Percentiles rank a stretch among this genome's conserved stretches.
Evolutionary conservation across 2,888 invertebrate genomes (phyloP).

Genomic region (Azorinus chamasolen): DNA sequence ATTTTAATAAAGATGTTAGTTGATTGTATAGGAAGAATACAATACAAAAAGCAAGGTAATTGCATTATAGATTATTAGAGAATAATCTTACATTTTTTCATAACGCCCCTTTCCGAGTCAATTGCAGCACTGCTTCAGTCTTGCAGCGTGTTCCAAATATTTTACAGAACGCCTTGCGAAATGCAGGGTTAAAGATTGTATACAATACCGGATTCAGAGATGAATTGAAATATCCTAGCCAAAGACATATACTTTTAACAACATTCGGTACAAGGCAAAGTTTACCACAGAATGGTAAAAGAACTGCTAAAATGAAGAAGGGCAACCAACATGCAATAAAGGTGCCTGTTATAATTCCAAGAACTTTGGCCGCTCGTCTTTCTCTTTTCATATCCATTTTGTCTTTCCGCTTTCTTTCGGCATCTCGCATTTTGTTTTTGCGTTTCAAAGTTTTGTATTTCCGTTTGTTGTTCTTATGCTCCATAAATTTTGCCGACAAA

Average conservation of each 20-base stretch:
- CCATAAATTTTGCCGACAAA: conserved; percentile 7
- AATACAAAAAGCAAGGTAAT: too few species aligned
- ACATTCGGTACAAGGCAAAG: conserved; percentile 82
- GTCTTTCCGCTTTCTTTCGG: conserved; percentile 77
- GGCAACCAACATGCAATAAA: conserved; percentile 98
- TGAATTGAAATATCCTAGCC: conserved; percentile 97
- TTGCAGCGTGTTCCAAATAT: conserved; percentile 86
- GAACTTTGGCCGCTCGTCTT: conserved; percentile 85
- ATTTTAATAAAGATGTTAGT: too few species aligned
- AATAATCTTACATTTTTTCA: too few species aligned
- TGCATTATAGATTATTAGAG: too few species aligned
- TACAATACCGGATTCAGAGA: conserved; percentile 97
- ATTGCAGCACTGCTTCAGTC: too few species aligned
- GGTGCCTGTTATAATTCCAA: conserved; percentile 93
- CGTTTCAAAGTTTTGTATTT: conserved; percentile 36
- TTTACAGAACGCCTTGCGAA: conserved; percentile 95
- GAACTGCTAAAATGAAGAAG: conserved; percentile 95
- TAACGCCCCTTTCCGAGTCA: too few species aligned
- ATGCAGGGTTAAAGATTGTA: conserved; percentile 97
- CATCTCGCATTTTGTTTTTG: conserved; percentile 62
- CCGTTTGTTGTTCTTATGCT: conserved; percentile 51
- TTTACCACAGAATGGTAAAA: conserved; percentile 93
- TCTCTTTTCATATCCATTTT: conserved; percentile 86
- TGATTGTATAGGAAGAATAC: too few species aligned
- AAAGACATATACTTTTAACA: conserved; percentile 88